A percentile compares a stretch with the other conserved stretches of the same genome.
These are phyloP conservation scores for Labeo catla DNA, from an alignment of 2,113 vertebrate species.

Conservation along the genomic window DNA sequence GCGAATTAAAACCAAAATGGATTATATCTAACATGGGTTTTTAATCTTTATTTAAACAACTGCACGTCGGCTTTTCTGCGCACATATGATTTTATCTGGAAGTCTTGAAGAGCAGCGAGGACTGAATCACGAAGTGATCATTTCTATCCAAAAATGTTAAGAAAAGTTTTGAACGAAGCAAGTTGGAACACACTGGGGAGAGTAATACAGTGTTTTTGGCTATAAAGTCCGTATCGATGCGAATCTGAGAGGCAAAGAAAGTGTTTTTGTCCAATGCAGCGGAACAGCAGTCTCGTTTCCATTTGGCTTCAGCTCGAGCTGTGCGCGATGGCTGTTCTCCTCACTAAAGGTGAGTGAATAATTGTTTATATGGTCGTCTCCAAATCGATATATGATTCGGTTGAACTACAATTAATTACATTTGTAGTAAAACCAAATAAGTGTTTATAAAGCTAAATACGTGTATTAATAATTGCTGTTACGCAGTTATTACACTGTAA, in stretches of 20 bases:
- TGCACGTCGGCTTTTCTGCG: background rate
- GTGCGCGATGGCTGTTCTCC: slow-evolving; percentile 84
- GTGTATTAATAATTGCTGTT: background rate
- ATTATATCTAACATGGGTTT: background rate
- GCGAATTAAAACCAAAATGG: background rate
- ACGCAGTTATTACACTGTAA: background rate
- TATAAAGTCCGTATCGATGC: background rate
- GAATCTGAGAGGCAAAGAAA: background rate
- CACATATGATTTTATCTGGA: background rate
- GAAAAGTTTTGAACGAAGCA: background rate
- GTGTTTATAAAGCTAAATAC: background rate
- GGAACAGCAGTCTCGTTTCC: slow-evolving; percentile 82
- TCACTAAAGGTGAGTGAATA: slow-evolving; percentile 80
- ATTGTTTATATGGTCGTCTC: background rate
- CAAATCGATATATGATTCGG: background rate
- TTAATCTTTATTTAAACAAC: background rate
- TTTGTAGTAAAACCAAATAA: background rate
- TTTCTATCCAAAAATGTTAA: slow-evolving; percentile 8
- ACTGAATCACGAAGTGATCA: background rate
- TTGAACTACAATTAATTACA: background rate
- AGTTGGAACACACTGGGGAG: background rate
- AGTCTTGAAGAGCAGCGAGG: background rate
- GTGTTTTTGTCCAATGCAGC: slow-evolving; percentile 77
- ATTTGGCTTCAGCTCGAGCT: slow-evolving; percentile 87
- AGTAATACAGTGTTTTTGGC: background rate